phyloP scores from a whole-genome alignment of 2,797 vertebrate genomes.

The Oophaga sylvatica region DNA sequence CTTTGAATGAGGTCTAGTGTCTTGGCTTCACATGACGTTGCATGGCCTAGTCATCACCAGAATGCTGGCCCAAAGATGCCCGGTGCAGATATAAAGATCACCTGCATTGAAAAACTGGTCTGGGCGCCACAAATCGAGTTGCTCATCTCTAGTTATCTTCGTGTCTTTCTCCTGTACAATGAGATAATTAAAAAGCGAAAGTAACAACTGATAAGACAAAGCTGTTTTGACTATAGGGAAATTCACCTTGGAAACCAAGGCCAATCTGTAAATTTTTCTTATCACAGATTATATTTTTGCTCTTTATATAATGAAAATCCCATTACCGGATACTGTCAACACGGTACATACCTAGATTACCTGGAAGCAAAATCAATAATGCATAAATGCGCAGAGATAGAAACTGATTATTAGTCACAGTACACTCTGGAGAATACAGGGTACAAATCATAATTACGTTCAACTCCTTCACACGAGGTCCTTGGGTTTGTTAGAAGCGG shows the following conservation, averaged over 20 bases:
- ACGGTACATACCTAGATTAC: neutral
- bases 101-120: too few species aligned
- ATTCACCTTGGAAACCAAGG: neutral
- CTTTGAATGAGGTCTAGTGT: too few species aligned
- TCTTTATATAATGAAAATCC: neutral
- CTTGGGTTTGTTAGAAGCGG: neutral
- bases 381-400: neutral
- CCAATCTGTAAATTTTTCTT: neutral
- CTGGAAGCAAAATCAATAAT: neutral
- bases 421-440: neutral
- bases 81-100: too few species aligned
- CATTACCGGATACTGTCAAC: neutral
- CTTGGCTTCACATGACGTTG: too few species aligned
- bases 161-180: neutral
- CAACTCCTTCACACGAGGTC: neutral
- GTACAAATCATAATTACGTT: neutral
- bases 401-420: neutral
- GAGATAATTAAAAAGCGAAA: neutral
- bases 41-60: too few species aligned
- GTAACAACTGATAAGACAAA: neutral
- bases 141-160: neutral
- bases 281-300: slow-evolving; percentile 15
- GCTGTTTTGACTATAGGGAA: neutral
- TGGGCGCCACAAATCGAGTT: too few species aligned
- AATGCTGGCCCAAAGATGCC: too few species aligned